phyloP scores from a whole-genome alignment of 1,140 invertebrate genomes.

The Caenorhabditis elegans region DNA sequence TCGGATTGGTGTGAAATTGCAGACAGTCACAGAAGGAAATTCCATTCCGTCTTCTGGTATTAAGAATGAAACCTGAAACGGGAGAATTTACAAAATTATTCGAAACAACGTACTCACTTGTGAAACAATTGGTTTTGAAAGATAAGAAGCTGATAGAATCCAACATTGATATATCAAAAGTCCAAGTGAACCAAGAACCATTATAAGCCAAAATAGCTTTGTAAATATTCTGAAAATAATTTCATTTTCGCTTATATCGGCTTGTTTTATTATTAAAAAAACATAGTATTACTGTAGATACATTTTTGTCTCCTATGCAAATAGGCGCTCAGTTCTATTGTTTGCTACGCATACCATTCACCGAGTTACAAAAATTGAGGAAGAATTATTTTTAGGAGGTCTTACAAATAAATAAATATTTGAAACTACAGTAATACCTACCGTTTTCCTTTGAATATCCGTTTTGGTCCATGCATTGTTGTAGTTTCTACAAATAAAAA shows the following conservation, averaged over 20 bases:
- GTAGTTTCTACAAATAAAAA: slow-evolving; percentile 19
- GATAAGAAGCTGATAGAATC: neutral
- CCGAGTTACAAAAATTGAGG: too few relatives aligned
- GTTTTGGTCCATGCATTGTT: slow-evolving; percentile 37
- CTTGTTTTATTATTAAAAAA: too few relatives aligned
- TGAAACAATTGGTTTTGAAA: neutral
- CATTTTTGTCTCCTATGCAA: too few relatives aligned
- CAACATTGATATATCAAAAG: neutral
- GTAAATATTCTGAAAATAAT: neutral
- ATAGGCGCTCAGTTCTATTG: too few relatives aligned
- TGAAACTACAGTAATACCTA: neutral
- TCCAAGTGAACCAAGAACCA: neutral
- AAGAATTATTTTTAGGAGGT: too few relatives aligned
- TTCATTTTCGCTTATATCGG: too few relatives aligned
- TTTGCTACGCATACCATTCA: too few relatives aligned
- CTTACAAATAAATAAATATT: too few relatives aligned
- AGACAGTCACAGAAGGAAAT: slow-evolving; percentile 28
- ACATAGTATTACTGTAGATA: too few relatives aligned
- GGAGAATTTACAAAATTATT: neutral
- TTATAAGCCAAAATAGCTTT: neutral
- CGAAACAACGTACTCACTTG: neutral
- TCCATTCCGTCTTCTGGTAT: slow-evolving; percentile 27
- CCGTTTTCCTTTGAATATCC: slow-evolving; percentile 19
- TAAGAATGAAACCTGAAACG: slow-evolving; percentile 34
- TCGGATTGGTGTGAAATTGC: slow-evolving; percentile 35